Base-by-base conservation (phyloP, 2,888 invertebrate species). In the Colletes collaris region DNA sequence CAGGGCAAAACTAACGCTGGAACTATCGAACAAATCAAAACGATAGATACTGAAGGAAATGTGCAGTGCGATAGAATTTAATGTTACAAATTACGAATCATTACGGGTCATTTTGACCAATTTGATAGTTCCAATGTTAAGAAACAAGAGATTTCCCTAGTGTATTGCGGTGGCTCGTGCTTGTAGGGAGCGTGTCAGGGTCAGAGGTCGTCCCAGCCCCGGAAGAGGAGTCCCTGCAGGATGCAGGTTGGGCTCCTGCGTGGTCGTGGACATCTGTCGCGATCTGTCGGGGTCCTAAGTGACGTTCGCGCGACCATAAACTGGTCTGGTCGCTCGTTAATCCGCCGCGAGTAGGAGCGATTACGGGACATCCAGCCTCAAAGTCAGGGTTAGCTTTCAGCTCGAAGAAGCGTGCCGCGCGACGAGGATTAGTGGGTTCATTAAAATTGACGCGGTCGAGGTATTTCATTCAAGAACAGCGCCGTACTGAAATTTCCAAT, bases 261-360 rank as follows among this genome's bases (percentile, higher is more conserved):
- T 58, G 83, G 82, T 82, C 81, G 83, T 79, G 81, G 84, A 87
- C 88, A 88, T 88, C 88, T 89, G 89, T 84, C 76, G 71, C 82
- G 37, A 81, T 85, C 86, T 74, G 82, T 79, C 81, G 75, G 58
- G 40, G 65, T 65, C 44, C 70, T 60, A 86, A 89, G 86, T 87
- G 85, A 89, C 89, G 89, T 88, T 79, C 85, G 81, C 76, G 82
- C 74, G 81, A 0, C 79, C 75, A 75, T 80, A 55, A 75, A 82
- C 75, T 68, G 85, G 76, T 83, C 77, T 78, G 81, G 40, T 16
- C 16, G 16, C 86, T 76, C 82, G 82, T 84, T 87, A 89, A 90
- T 90, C 87, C 85, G 58, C 16, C n/a, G 46, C 44, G 44, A 7
- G 44, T 46, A 46, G 27, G 40, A 16, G 52, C 49, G n/a, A n/a